Evolutionary conservation across 2,888 invertebrate genomes (phyloP).

Genomic region (Diaperis boleti): DNA sequence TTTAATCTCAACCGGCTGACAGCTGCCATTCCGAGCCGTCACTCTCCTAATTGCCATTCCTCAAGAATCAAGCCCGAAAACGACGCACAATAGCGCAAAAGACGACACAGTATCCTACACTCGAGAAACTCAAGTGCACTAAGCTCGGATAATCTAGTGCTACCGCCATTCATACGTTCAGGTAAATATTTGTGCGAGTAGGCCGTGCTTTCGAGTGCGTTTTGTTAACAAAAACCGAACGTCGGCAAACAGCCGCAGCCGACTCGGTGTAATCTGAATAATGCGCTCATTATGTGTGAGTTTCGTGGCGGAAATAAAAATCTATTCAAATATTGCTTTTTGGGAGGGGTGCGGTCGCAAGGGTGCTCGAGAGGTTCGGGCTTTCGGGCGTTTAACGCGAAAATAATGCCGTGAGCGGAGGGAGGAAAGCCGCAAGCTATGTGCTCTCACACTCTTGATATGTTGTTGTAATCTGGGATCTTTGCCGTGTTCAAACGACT

Average conservation of each 20-base stretch:
- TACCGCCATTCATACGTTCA: constrained; percentile 40
- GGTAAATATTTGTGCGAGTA: constrained; percentile 45
- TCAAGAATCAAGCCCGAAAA: constrained; percentile 6
- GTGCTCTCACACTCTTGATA: too few species aligned
- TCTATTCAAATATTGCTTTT: constrained; percentile 58
- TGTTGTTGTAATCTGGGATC: too few species aligned
- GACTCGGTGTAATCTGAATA: constrained; percentile 57
- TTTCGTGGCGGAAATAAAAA: constrained; percentile 64
- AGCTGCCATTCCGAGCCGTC: constrained; percentile 29
- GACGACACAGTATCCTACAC: not conserved
- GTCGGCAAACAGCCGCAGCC: constrained; percentile 45
- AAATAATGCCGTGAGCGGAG: constrained; percentile 13
- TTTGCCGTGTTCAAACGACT: too few species aligned
- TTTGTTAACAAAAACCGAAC: constrained; percentile 41
- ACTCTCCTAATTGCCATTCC: constrained; percentile 16
- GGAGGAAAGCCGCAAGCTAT: not conserved
- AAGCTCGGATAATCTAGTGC: constrained; percentile 44
- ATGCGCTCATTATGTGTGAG: constrained; percentile 62
- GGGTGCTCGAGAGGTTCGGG: constrained; percentile 7
- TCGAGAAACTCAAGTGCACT: constrained; percentile 35
- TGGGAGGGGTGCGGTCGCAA: constrained; percentile 40
- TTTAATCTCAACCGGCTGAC: constrained; percentile 26
- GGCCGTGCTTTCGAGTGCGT: constrained; percentile 43
- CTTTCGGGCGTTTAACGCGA: constrained; percentile 26
- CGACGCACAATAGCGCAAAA: constrained; percentile 21